Percentiles rank a stretch among this genome's conserved stretches.
These are phyloP conservation scores for Chromis chromis DNA, from an alignment of 2,797 vertebrate genomes.

Conservation along the genomic window DNA sequence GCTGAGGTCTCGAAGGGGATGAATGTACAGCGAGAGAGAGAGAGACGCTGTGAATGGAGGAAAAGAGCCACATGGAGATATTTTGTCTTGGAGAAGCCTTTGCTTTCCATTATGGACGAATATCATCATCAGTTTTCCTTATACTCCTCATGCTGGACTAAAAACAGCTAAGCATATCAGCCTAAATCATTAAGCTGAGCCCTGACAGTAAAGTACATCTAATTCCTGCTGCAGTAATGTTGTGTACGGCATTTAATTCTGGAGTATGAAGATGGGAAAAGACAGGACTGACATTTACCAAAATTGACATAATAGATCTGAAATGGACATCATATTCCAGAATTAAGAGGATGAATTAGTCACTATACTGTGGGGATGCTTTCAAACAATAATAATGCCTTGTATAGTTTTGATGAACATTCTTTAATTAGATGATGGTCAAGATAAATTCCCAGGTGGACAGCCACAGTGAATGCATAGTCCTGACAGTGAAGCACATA, in stretches of 20 bases:
- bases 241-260: neutral
- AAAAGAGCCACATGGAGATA: neutral
- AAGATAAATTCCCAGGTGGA: too few species aligned
- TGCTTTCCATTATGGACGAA: neutral
- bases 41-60: neutral
- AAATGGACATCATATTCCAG: neutral
- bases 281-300: neutral
- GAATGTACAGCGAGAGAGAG: constrained; percentile 15
- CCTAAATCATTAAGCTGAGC: constrained; percentile 2
- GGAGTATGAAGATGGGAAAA: neutral
- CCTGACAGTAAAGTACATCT: neutral
- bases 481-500: too few species aligned
- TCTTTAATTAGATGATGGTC: too few species aligned
- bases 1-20: constrained; percentile 12
- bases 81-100: neutral
- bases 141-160: neutral
- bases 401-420: too few species aligned
- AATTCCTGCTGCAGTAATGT: neutral
- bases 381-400: neutral
- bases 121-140: constrained; percentile 3
- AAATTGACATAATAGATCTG: too few species aligned
- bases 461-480: too few species aligned
- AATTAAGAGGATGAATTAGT: neutral
- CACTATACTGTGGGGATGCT: neutral
- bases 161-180: neutral